phyloP scores from a whole-genome alignment of 2,888 invertebrate species.

The Ernsta delagoae region DNA sequence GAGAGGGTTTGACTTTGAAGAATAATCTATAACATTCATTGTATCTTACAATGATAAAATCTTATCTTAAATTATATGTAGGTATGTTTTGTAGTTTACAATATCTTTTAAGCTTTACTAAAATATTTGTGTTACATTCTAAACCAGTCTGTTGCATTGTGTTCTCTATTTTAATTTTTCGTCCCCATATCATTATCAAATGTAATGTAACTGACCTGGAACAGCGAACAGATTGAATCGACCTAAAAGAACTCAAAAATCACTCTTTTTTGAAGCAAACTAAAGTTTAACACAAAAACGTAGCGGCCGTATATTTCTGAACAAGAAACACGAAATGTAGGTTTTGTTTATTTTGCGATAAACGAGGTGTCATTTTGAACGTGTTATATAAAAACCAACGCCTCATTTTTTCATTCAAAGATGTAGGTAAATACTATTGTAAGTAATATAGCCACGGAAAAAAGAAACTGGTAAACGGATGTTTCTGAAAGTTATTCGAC shows the following conservation, averaged over 20 bases:
- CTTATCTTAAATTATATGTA: too few relatives aligned
- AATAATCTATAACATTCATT: too few relatives aligned
- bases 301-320: background rate
- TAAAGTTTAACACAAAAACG: background rate
- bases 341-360: background rate
- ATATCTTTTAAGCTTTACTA: too few relatives aligned
- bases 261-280: background rate
- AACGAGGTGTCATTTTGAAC: background rate
- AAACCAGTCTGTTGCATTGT: too few relatives aligned
- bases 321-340: background rate
- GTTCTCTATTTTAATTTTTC: too few relatives aligned
- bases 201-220: too few relatives aligned
- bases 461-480: background rate
- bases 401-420: constrained; percentile 3
- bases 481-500: too few relatives aligned
- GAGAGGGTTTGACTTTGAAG: too few relatives aligned
- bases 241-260: background rate
- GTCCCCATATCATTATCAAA: too few relatives aligned
- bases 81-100: too few relatives aligned
- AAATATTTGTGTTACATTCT: too few relatives aligned
- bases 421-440: background rate
- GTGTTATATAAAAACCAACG: background rate
- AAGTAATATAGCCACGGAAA: background rate
- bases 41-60: too few relatives aligned
- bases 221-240: background rate